phyloP scores from a whole-genome alignment of 2,113 vertebrate genomes.

The Ascaphus truei region DNA sequence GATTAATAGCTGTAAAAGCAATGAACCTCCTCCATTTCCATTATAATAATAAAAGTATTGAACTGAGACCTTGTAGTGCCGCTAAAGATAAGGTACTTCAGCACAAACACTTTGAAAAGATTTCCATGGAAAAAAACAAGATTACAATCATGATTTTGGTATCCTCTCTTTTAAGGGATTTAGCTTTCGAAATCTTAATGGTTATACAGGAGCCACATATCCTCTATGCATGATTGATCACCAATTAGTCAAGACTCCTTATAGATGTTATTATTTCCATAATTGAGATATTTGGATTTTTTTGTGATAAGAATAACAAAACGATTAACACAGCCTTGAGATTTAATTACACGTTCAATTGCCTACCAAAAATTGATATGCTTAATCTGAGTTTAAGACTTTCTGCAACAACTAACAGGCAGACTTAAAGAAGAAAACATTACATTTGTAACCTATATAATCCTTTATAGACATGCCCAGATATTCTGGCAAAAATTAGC shows the following conservation, averaged over 20 bases:
- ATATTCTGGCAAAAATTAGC: background rate
- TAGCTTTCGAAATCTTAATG: constrained; percentile 31
- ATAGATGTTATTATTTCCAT: constrained; percentile 45
- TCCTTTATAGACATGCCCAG: background rate
- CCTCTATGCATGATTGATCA: constrained; percentile 52
- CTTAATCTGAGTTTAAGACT: constrained; percentile 51
- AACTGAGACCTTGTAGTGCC: constrained; percentile 29
- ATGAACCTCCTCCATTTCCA: constrained; percentile 44
- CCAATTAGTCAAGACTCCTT: constrained; percentile 48
- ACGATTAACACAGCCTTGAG: constrained; percentile 60
- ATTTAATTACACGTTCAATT: constrained; percentile 56
- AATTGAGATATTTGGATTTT: constrained; percentile 49
- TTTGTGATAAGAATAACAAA: constrained; percentile 50
- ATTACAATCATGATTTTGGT: constrained; percentile 15
- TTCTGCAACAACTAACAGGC: constrained; percentile 29
- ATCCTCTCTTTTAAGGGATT: constrained; percentile 18
- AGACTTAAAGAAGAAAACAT: constrained; percentile 41
- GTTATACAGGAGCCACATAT: constrained; percentile 46
- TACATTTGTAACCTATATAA: background rate
- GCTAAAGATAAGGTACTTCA: constrained; percentile 28
- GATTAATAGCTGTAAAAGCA: background rate
- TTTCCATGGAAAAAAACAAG: constrained; percentile 27
- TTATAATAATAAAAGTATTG: constrained; percentile 42
- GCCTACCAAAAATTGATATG: constrained; percentile 49
- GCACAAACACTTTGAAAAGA: background rate